These are phyloP conservation scores for Okapia johnstoni DNA, from an alignment of 2,113 vertebrate genomes.

Conservation along the genomic window DNA sequence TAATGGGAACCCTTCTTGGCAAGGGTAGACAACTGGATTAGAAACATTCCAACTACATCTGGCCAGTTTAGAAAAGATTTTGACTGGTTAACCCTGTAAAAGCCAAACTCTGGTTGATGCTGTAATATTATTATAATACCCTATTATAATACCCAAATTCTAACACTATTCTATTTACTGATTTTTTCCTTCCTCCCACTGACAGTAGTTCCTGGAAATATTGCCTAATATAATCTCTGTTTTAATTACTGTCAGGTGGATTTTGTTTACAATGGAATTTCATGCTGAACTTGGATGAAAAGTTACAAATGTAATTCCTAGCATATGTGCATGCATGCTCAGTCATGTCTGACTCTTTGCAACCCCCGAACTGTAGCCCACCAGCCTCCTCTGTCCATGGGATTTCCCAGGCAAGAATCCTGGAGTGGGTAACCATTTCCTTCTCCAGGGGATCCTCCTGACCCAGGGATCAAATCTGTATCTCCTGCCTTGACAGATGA, in stretches of 20 bases:
- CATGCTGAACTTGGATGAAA: neutral
- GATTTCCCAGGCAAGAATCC: neutral
- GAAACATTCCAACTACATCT: constrained; percentile 54
- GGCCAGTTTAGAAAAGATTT: neutral
- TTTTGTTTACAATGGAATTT: constrained; percentile 44
- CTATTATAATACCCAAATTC: neutral
- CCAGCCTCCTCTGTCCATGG: neutral
- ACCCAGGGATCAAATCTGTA: neutral
- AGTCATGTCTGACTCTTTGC: neutral
- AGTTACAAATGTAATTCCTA: neutral
- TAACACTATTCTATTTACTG: neutral
- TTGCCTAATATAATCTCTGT: neutral
- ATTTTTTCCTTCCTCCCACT: neutral
- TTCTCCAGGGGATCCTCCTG: neutral
- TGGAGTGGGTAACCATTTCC: neutral
- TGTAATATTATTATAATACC: neutral
- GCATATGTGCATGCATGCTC: neutral
- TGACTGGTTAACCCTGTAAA: constrained; percentile 38
- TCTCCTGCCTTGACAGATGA: neutral
- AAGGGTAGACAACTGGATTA: constrained; percentile 61
- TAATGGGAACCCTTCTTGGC: constrained; percentile 64
- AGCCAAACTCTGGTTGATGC: neutral
- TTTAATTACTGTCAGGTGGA: neutral
- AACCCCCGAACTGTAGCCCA: neutral
- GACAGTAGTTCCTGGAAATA: neutral